Base-by-base conservation (phyloP, 2,113 vertebrate genomes). In the Sula dactylatra region DNA sequence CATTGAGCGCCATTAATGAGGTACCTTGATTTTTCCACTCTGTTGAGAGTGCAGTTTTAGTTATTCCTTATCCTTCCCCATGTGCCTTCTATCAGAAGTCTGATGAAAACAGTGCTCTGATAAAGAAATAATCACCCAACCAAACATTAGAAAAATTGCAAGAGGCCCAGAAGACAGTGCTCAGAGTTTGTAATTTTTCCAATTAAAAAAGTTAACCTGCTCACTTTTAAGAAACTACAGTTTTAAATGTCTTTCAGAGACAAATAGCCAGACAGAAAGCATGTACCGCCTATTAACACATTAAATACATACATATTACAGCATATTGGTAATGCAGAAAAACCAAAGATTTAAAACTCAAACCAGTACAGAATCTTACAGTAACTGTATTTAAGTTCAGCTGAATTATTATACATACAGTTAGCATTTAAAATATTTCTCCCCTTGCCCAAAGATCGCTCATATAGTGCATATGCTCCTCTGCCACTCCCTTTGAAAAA, bases 401-500 rank as follows among this genome's bases (percentile, higher is more conserved):
- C 11, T 79, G 32, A 74, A 67, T 76, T 78, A 44, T 52, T 21
- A 64, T 26, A 79, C 12, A 29, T 44, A 32, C 52, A 81, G 50
- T 42, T 27, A 52, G 44, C 24, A 67, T 61, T 67, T 65, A 3
- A 10, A 77, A 58, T 64, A 90, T 78, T 77, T 61, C 45, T 67
- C 31, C 45, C 80, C n/a, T 32, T 26, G 26, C 56, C 34, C 56
- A 82, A 80, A 73, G 61, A 74, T 32, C 27, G 31, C 32, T 85
- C 20, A 5, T 7, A 40, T 3, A 54, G 5, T 42, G 70, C 7
- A 31, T 67, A 74, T 11, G 18, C 34, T 84, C 65, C 67, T n/a
- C 92, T 87, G 93, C 95, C 91, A 90, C 92, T 90, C 92, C 96
- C 94, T 79, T 38, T 9, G 40, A 21, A 67, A 79, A 56, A 29